Conservation (phyloP, 2,888 invertebrate species). For the Pandemis heparana region DNA sequence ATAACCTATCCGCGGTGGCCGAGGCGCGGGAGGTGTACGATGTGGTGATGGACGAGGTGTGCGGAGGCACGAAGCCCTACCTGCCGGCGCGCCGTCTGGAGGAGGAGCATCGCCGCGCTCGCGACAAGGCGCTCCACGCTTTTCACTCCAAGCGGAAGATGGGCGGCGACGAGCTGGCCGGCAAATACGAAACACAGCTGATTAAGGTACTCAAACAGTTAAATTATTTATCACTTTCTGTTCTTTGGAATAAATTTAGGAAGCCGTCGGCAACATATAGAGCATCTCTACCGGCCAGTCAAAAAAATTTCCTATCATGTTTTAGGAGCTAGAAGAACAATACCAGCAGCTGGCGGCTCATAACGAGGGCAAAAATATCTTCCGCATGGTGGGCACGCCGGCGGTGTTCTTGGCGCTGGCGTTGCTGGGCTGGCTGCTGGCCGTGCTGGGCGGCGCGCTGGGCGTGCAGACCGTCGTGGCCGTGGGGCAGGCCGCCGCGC, state of each 20-base stretch:
- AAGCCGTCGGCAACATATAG: too few species aligned
- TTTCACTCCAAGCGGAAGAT: slow-evolving; percentile 97
- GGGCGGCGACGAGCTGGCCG: slow-evolving; percentile 98
- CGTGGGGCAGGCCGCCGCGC: slow-evolving; percentile 90
- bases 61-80: slow-evolving; percentile 97
- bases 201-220: slow-evolving; percentile 84
- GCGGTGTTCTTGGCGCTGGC: slow-evolving; percentile 94
- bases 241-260: too few species aligned
- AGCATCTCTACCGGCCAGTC: too few species aligned
- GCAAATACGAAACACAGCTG: slow-evolving; percentile 92
- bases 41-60: slow-evolving; percentile 96
- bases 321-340: slow-evolving; percentile 93
- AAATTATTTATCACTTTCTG: too few species aligned
- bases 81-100: slow-evolving; percentile 93
- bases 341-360: slow-evolving; percentile 93
- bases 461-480: slow-evolving; percentile 92
- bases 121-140: slow-evolving; percentile 89
- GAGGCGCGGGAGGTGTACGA: slow-evolving; percentile 96
- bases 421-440: slow-evolving; percentile 92
- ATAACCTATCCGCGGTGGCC: slow-evolving; percentile 98
- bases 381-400: slow-evolving; percentile 97
- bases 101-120: slow-evolving; percentile 92
- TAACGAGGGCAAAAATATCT: slow-evolving; percentile 99
- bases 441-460: slow-evolving; percentile 91
- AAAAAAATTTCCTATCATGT: background rate